Base-by-base conservation (phyloP, 2,888 invertebrate species). In the Leucophora obtusa region DNA sequence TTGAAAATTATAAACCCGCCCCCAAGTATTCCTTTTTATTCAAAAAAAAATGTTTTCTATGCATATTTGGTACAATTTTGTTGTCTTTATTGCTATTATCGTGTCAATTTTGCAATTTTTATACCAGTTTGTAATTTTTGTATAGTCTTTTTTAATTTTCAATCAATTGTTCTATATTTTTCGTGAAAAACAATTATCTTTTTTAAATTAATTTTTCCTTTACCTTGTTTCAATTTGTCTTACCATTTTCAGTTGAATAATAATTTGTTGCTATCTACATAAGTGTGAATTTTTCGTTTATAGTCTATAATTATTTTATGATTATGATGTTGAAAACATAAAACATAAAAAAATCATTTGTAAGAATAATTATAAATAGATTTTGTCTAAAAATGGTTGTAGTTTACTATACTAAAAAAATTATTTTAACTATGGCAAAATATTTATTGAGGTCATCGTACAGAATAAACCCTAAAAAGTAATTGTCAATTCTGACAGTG, bases 291-390 rank as follows among this genome's bases (percentile, higher is more conserved):
- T 47, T 47, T 47, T 47, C n/a, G n/a, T 59, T 59, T 35, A 9
- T 15, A 59, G 53, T 24, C 70, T 70, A 70, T 76, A 76, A 76
- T 76, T 76, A 76, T 63, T 70, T 70, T 50, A 65, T 59, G 70
- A 63, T 70, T 65, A 70, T 76, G 28, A 21, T 53, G 56, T 33
- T 58, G 63, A 18, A 76, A 68, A 1, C 28, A 28, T 50, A 24
- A 65, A 72, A 50, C 17, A 15, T 11, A 35, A 63, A 38, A 63
- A 38, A 11, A n/a, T 47, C 43, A 47, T 47, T 47, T 47, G 43
- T 47, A 47, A 47, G 4, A 47, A 70, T 65, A 76, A 80, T 80
- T 80, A 80, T 65, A 73, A 76, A 80, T 60, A 76, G 80, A 80
- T 76, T 80, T 72, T 69, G 75, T 58, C 80, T 76, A 65, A 63